A percentile compares a stretch with the other conserved stretches of the same genome.
These are phyloP conservation scores for Xylota segnis DNA, from an alignment of 2,888 invertebrate species.

Conservation along the genomic window DNA sequence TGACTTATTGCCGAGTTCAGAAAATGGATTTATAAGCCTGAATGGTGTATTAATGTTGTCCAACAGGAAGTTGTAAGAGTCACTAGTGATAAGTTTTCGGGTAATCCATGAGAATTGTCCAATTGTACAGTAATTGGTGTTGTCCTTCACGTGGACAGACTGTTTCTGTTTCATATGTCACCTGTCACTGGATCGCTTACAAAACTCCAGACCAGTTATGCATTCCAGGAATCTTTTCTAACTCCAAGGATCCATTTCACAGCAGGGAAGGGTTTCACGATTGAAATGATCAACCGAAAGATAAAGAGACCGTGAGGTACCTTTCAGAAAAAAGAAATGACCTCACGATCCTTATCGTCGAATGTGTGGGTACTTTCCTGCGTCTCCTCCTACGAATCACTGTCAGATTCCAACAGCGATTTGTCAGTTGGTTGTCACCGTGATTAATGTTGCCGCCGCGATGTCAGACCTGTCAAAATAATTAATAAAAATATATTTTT, in stretches of 20 bases:
- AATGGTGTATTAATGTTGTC: constrained; percentile 36
- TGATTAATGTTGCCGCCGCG: constrained; percentile 64
- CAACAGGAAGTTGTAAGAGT: constrained; percentile 13
- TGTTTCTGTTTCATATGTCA: not conserved
- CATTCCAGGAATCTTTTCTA: constrained; percentile 32
- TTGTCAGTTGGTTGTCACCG: constrained; percentile 74
- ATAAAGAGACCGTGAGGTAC: constrained; percentile 10
- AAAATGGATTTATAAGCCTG: constrained; percentile 43
- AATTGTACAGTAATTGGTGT: constrained; percentile 26
- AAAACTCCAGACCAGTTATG: not conserved
- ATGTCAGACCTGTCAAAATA: constrained; percentile 72
- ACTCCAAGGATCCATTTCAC: constrained; percentile 39
- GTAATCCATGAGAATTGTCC: not conserved
- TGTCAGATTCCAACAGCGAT: constrained; percentile 57
- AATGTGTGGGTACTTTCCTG: not conserved
- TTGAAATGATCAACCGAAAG: constrained; percentile 12
- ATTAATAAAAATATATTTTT: constrained; percentile 72
- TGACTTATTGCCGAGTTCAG: constrained; percentile 55
- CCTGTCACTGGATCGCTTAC: not conserved
- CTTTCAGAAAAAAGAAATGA: constrained; percentile 24
- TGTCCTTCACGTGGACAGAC: constrained; percentile 1
- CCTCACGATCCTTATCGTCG: constrained; percentile 48
- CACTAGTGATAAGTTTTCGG: constrained; percentile 25
- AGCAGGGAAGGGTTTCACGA: constrained; percentile 23
- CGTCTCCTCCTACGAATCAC: constrained; percentile 58